Evolutionary conservation across 2,113 vertebrate species (phyloP).

Genomic region (Murina feae): DNA sequence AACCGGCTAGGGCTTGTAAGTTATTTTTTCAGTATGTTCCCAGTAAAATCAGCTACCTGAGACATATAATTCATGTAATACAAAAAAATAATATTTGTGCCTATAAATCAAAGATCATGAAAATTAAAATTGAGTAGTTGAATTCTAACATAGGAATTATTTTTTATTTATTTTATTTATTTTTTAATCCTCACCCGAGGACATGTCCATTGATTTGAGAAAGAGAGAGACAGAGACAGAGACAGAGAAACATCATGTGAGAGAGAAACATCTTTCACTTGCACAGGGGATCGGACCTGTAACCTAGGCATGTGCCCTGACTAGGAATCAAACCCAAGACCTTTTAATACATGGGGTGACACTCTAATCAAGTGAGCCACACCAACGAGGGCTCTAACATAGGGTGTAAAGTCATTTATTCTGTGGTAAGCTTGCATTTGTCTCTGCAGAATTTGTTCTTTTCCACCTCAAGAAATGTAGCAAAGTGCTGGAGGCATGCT

Average conservation of each 20-base stretch:
- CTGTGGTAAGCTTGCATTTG: background rate
- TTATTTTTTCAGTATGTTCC: background rate
- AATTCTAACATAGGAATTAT: background rate
- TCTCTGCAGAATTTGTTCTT: constrained; percentile 19
- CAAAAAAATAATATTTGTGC: background rate
- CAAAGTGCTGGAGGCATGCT: background rate
- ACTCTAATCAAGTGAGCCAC: background rate
- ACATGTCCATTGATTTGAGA: too few species aligned
- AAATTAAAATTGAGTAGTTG: background rate
- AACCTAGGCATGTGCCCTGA: background rate
- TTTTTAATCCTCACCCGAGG: too few species aligned
- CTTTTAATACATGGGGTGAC: background rate
- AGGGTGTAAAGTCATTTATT: background rate
- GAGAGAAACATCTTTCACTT: too few species aligned
- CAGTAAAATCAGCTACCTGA: background rate
- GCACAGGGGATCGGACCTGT: too few species aligned
- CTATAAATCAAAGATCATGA: background rate
- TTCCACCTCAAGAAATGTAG: background rate
- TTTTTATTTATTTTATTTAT: too few species aligned
- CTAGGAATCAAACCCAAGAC: background rate
- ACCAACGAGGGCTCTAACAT: background rate
- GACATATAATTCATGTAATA: background rate
- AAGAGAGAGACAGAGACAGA: too few species aligned
- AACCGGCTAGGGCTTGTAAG: too few species aligned
- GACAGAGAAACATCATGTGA: too few species aligned